Base-by-base conservation (phyloP, 2,888 invertebrate species). In the Harpalus rubripes region DNA sequence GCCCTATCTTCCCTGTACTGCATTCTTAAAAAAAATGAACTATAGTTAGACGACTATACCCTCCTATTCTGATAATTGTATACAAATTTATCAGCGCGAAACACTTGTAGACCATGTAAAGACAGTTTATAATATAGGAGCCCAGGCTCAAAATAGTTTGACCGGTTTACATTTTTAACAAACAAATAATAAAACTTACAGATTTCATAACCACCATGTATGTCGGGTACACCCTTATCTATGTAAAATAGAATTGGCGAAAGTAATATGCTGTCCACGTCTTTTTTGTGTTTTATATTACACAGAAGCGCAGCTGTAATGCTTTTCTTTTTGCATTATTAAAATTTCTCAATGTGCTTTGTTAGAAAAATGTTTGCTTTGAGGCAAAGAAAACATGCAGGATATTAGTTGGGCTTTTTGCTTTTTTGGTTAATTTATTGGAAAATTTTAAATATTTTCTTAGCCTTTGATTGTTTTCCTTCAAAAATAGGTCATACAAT, bases 381-480 rank as follows among this genome's bases (percentile, higher is more conserved):
- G 59, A 16, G 59, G 15, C 59, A 59, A 59, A 59, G 59, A 18
- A 59, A 16, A 15, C 10, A 12, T 7, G 16, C 18, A 59, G 59
- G 44, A 52, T 52, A 52, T 52, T 52, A 52, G 44, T 52, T 52
- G 44, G 44, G 10, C 44, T 8, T 7, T 61, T 16, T 61, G 16
- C 22, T 15, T 22, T 65, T 65, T 65, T 65, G 65, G 65, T 12
- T 26, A 26, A 65, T 65, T 65, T 65, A 65, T 65, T 65, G 65
- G 65, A 65, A 65, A 32, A 65, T 65, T 18, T 65, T 15, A 65
- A 65, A 65, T 65, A 65, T 65, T 65, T 65, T 22, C n/a, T 15
- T 32, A 65, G 32, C 18, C 32, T 61, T 61, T 61, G 22, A 15
- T 61, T 16, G 18, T 61, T 61, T 61, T 52, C 32, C 44, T 52